phyloP scores from a whole-genome alignment of 2,113 vertebrate genomes.

The Leptosomus discolor region DNA sequence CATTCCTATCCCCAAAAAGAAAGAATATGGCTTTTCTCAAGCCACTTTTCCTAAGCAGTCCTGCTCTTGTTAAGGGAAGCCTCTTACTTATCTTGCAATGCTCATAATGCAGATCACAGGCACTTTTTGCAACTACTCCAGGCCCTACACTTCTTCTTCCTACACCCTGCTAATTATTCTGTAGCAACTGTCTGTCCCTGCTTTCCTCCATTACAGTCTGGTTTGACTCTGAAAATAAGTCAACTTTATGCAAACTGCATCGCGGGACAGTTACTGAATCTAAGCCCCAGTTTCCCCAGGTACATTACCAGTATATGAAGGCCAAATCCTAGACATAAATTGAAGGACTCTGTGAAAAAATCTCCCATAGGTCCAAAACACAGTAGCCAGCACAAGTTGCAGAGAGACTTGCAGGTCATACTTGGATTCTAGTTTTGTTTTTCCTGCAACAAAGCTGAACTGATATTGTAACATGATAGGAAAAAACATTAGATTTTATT shows the following conservation, averaged over 20 bases:
- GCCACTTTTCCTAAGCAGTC: neutral
- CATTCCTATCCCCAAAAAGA: neutral
- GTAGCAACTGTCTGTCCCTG: neutral
- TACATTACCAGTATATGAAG: neutral
- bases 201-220: neutral
- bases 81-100: rapidly evolving
- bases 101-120: neutral
- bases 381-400: neutral
- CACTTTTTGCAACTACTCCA: neutral
- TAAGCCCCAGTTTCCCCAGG: neutral
- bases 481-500: neutral
- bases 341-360: neutral
- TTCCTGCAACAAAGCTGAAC: neutral
- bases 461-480: neutral
- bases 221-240: neutral
- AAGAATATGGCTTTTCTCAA: neutral
- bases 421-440: neutral
- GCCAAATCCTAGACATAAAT: neutral
- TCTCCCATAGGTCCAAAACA: neutral
- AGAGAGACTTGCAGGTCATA: neutral
- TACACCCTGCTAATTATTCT: neutral
- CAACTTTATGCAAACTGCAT: neutral
- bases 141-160: neutral
- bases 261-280: neutral
- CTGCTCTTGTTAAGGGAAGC: neutral